These are phyloP conservation scores for Silvanus unidentatus DNA, from an alignment of 2,888 invertebrate species.

Conservation along the genomic window DNA sequence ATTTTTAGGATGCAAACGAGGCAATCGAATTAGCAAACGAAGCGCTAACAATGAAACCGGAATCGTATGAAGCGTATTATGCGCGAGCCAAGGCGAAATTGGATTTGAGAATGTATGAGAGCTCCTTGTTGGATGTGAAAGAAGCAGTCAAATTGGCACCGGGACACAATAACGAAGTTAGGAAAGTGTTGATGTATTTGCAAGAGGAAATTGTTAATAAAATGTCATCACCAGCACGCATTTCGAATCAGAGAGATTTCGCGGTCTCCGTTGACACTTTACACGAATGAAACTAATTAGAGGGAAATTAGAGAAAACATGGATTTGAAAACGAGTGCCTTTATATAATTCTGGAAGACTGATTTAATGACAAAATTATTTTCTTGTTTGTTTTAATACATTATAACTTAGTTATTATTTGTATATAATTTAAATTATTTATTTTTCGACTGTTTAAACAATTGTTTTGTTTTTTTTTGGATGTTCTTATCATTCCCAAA, in stretches of 20 bases:
- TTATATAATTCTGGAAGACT: too few species aligned
- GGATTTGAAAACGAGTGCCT: too few species aligned
- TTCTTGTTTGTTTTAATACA: too few species aligned
- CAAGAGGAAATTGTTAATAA: conserved; percentile 66
- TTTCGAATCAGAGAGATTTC: conserved; percentile 35
- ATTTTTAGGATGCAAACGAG: conserved; percentile 77
- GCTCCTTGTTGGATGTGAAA: conserved; percentile 74
- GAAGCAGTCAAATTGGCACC: conserved; percentile 73
- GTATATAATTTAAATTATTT: too few species aligned
- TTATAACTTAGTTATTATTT: too few species aligned
- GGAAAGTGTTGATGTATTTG: conserved; percentile 65
- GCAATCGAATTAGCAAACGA: conserved; percentile 85
- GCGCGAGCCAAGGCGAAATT: conserved; percentile 83
- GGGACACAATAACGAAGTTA: conserved; percentile 64
- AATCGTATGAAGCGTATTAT: conserved; percentile 89
- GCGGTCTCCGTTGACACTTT: conserved; percentile 44
- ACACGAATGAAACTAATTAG: conserved; percentile 35
- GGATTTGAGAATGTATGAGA: conserved; percentile 65
- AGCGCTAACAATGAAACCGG: conserved; percentile 75
- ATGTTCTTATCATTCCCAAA: too few species aligned
- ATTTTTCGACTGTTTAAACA: too few species aligned
- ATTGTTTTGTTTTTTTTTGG: too few species aligned
- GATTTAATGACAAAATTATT: too few species aligned
- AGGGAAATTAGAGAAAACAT: conserved; percentile 1
- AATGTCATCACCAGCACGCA: conserved; percentile 37